Evolutionary conservation across 53 echinoderm and acorn worm genomes (phyloP).

Genomic region (Hippasteria phrygiana): DNA sequence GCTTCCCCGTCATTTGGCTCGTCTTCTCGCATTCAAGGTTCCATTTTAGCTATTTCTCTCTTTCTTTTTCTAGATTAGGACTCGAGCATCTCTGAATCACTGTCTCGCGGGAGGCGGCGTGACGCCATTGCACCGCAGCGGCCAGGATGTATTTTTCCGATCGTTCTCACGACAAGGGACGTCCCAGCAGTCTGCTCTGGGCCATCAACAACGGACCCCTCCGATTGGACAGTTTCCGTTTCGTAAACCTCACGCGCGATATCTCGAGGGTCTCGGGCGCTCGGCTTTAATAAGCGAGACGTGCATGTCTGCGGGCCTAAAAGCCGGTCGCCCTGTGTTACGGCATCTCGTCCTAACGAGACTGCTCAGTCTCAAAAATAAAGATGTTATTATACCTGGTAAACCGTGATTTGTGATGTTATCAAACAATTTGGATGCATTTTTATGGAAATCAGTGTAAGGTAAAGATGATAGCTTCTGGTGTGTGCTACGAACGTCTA

Average conservation of each 20-base stretch:
- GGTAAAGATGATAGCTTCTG: too few relatives aligned
- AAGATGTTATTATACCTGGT: too few relatives aligned
- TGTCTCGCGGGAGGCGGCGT: conserved; percentile 14
- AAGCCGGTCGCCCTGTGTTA: too few relatives aligned
- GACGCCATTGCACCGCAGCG: neutral
- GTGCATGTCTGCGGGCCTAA: too few relatives aligned
- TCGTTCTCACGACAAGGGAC: conserved; percentile 8
- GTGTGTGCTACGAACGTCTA: too few relatives aligned
- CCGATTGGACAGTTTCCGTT: neutral
- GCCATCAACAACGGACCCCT: neutral
- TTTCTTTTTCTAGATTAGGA: conserved; percentile 11
- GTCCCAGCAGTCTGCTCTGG: neutral
- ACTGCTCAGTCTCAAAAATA: neutral
- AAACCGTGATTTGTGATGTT: too few relatives aligned
- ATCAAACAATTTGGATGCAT: too few relatives aligned
- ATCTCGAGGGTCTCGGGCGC: neutral
- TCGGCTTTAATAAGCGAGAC: neutral
- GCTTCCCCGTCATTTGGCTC: too few relatives aligned
- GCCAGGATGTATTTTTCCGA: conserved; percentile 7
- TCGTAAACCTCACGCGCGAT: neutral
- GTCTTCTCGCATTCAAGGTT: neutral
- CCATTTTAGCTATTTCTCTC: neutral
- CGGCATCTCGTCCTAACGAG: too few relatives aligned
- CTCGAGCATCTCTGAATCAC: neutral
- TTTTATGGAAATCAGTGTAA: too few relatives aligned